A percentile compares a stretch with the other conserved stretches of the same genome.
These are phyloP conservation scores for Hetaerina titia DNA, from an alignment of 2,888 invertebrate species.

Conservation along the genomic window DNA sequence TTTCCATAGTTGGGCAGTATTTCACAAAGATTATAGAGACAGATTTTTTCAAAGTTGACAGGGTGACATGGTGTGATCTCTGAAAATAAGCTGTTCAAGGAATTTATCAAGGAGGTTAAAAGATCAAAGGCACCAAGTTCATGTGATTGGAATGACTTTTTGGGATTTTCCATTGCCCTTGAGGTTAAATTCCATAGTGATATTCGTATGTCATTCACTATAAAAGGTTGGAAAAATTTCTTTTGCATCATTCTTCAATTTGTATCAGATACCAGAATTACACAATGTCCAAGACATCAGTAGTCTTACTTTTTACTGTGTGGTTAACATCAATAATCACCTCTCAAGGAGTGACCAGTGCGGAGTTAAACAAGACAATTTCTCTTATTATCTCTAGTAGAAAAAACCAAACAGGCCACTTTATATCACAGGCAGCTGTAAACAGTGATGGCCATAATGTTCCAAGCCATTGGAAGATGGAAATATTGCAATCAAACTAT, in stretches of 20 bases:
- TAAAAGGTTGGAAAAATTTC: not conserved
- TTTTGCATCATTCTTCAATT: not conserved
- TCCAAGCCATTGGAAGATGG: constrained; percentile 21
- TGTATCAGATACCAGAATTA: not conserved
- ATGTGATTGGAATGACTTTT: not conserved
- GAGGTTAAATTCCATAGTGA: not conserved
- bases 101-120: not conserved
- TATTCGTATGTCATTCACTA: not conserved
- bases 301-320: not conserved
- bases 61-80: not conserved
- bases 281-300: not conserved
- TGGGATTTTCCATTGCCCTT: not conserved
- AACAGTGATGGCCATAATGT: not conserved
- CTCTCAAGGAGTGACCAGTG: not conserved
- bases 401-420: constrained; percentile 50
- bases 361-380: not conserved
- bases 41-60: not conserved
- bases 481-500: not conserved
- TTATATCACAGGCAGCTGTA: not conserved
- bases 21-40: too few species aligned
- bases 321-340: not conserved
- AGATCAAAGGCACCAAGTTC: not conserved
- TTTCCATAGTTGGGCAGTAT: too few species aligned
- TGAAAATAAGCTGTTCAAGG: not conserved
- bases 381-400: not conserved